Evolutionary conservation across 2,888 invertebrate genomes (phyloP).

Genomic region (Portevinia maculata): DNA sequence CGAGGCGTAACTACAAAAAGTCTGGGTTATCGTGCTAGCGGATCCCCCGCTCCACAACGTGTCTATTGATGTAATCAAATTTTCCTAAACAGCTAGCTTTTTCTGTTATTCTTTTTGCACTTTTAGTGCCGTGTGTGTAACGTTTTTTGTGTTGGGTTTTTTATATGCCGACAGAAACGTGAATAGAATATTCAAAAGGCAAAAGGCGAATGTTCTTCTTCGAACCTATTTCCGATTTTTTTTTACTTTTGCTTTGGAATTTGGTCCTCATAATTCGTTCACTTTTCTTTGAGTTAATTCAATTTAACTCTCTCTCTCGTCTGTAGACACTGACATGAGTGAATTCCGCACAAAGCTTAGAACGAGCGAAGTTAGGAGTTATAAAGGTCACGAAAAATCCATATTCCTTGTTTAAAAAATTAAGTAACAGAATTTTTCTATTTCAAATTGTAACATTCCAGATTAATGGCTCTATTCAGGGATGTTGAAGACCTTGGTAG

Average conservation of each 20-base stretch:
- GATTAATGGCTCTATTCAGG: constrained; percentile 14
- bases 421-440: constrained; percentile 11
- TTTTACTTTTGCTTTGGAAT: neutral
- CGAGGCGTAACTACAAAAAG: constrained; percentile 44
- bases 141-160: neutral
- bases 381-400: constrained; percentile 15
- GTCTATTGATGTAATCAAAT: constrained; percentile 72
- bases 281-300: constrained; percentile 43
- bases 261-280: constrained; percentile 31
- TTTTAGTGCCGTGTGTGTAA: neutral
- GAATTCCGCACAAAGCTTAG: neutral
- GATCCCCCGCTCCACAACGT: constrained; percentile 53
- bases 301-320: constrained; percentile 23
- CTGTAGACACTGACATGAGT: constrained; percentile 10
- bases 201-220: neutral
- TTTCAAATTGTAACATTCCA: constrained; percentile 3
- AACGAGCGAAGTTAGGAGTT: constrained; percentile 11
- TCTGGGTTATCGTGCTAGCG: constrained; percentile 24
- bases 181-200: constrained; percentile 45
- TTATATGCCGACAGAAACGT: constrained; percentile 32
- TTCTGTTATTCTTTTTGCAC: constrained; percentile 15
- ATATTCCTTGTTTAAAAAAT: neutral
- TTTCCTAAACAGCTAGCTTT: constrained; percentile 61
- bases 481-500: neutral
- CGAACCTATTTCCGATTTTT: constrained; percentile 9